Evolutionary conservation across 2,888 invertebrate species (phyloP), one percentile per base, ranked within the genome.

Genomic region (Vandiemenella viatica): DNA sequence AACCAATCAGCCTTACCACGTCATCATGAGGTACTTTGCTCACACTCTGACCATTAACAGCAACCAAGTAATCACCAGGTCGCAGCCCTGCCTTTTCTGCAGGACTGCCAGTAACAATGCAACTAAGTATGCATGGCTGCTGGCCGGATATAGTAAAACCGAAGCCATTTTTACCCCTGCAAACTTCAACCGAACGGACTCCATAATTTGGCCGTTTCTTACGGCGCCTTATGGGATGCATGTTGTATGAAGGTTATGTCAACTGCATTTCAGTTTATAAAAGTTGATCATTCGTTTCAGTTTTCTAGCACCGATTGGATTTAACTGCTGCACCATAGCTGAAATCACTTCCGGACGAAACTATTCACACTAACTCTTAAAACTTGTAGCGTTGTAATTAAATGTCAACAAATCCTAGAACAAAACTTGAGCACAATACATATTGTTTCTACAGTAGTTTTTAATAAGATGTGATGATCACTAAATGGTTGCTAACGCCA

Each of bases 141-240:
- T 96, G 93, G 3, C 95, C 95, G 2, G 93, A 92, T 62, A 96
- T 93, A 18, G 95, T 96, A 64, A 96, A 96, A n/a, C 96, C 95
- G 64, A 91, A 96, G 7, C 95, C 95, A 60, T 85, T 86, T 52
- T 79, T 75, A 3, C 93, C 91, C 54, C 93, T 74, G 7, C 79
- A 75, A 38, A 95, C 81, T 60, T 93, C 88, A 48, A 93, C 85
- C 23, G 83, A 81, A 55, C 86, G 76, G 54, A 87, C 80, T 32
- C 85, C 80, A 62, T 80, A 80, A 60, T 79, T 79, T 17, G 79
- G 76, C 45, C 80, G 71, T 67, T 81, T 81, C 68, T 81, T 82
- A 52, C 80, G 70, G 51, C 81, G 68, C 55, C 80, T 72, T 55
- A 69, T 73, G 15, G 74, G 74, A 64, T 80, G 73, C 70, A 80